Conservation (phyloP, 2,113 vertebrate genomes). For the Pomatostomus ruficeps region DNA sequence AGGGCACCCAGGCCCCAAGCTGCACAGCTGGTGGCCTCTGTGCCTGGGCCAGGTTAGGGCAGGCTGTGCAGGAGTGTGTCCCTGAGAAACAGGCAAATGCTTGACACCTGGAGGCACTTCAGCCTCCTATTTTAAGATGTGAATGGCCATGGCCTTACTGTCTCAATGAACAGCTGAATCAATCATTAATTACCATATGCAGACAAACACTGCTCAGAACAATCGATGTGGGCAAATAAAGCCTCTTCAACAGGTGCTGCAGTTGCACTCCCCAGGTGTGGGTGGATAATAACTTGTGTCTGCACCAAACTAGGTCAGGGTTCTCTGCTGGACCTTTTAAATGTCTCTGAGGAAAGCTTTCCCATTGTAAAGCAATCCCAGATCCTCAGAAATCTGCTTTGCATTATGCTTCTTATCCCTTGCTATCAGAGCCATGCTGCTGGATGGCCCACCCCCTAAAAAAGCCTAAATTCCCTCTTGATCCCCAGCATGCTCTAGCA, state of each 20-base stretch:
- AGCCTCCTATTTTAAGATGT: not conserved
- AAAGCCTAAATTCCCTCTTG: not conserved
- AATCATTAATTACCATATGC: not conserved
- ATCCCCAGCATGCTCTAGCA: not conserved
- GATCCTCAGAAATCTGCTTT: not conserved
- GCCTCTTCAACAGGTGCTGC: not conserved
- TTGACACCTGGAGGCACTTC: not conserved
- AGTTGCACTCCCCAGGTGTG: not conserved
- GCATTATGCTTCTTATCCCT: not conserved
- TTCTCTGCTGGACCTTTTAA: not conserved
- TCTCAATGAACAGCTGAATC: not conserved
- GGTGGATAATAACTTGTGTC: not conserved
- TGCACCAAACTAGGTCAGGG: not conserved
- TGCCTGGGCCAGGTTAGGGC: not conserved
- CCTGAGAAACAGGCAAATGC: not conserved
- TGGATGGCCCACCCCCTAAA: not conserved
- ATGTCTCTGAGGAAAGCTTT: not conserved
- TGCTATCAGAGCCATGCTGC: not conserved
- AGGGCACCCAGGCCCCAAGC: not conserved
- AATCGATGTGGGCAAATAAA: not conserved
- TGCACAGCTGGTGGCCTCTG: rapidly evolving
- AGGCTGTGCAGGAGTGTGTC: not conserved
- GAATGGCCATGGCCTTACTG: not conserved
- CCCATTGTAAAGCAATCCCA: not conserved
- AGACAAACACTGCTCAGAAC: not conserved